phyloP scores from a whole-genome alignment of 2,797 vertebrate genomes.

The Anniella stebbinsi region DNA sequence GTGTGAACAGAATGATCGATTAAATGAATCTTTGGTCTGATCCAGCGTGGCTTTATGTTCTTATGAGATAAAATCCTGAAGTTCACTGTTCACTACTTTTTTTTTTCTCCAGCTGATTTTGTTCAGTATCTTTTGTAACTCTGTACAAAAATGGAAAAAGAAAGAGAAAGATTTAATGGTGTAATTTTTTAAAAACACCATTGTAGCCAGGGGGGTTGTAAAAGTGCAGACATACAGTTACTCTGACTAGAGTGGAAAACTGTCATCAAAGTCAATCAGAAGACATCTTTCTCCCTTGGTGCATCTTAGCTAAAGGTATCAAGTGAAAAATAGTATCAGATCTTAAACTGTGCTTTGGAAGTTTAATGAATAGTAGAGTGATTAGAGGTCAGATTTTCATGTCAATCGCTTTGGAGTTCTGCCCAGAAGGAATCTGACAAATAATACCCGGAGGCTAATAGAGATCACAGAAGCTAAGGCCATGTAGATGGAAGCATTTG shows the following conservation, averaged over 20 bases:
- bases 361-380: constrained; percentile 30
- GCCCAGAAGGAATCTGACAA: constrained; percentile 45
- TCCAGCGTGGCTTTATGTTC: too few species aligned
- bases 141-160: too few species aligned
- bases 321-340: background rate
- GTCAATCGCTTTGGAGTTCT: constrained; percentile 28
- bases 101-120: background rate
- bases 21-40: too few species aligned
- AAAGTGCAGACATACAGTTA: background rate
- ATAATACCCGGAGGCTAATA: background rate
- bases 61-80: background rate
- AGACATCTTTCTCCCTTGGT: background rate
- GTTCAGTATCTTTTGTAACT: background rate
- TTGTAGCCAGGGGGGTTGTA: background rate
- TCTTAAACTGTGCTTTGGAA: background rate
- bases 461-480: constrained; percentile 18
- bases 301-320: background rate
- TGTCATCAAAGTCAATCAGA: background rate
- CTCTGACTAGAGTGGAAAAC: background rate
- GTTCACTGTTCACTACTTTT: background rate
- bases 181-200: background rate
- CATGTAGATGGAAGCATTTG: background rate
- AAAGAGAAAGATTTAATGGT: background rate
- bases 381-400: constrained; percentile 35
- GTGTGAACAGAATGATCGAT: too few species aligned